These are phyloP conservation scores for Amiota communis DNA, from an alignment of 2,888 invertebrate genomes.

Conservation along the genomic window DNA sequence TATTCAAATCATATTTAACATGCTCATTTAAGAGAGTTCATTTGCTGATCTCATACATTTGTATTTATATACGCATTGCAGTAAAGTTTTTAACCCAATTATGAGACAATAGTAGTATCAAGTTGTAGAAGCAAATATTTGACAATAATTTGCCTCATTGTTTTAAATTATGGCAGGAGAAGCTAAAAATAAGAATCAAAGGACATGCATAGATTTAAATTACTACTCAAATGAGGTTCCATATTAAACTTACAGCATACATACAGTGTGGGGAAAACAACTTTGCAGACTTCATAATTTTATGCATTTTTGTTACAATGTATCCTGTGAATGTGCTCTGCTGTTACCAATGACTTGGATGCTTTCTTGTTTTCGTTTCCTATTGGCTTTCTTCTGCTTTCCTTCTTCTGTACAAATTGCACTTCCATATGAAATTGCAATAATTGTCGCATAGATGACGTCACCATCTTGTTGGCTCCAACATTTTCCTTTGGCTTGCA, in stretches of 20 bases:
- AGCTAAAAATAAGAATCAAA: neutral
- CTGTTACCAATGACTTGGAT: neutral
- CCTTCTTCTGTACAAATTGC: neutral
- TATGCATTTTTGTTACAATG: constrained; percentile 20
- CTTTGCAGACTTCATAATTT: constrained; percentile 21
- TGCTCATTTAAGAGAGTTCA: too few relatives aligned
- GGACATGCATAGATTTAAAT: too few relatives aligned
- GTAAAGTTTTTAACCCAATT: too few relatives aligned
- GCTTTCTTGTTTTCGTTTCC: neutral
- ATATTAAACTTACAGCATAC: too few relatives aligned
- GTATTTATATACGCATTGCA: too few relatives aligned
- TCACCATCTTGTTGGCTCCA: neutral
- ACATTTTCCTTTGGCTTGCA: neutral
- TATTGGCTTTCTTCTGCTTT: neutral
- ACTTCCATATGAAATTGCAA: constrained; percentile 12
- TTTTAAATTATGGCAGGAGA: constrained; percentile 7
- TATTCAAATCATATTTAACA: too few relatives aligned
- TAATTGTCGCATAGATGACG: constrained; percentile 18
- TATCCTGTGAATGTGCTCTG: neutral
- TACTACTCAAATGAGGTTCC: too few relatives aligned
- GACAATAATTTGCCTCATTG: neutral
- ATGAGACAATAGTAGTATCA: too few relatives aligned
- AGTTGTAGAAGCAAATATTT: too few relatives aligned
- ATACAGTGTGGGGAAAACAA: neutral
- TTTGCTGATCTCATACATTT: too few relatives aligned